phyloP scores from a whole-genome alignment of 2,113 vertebrate species.

The Otis tarda region DNA sequence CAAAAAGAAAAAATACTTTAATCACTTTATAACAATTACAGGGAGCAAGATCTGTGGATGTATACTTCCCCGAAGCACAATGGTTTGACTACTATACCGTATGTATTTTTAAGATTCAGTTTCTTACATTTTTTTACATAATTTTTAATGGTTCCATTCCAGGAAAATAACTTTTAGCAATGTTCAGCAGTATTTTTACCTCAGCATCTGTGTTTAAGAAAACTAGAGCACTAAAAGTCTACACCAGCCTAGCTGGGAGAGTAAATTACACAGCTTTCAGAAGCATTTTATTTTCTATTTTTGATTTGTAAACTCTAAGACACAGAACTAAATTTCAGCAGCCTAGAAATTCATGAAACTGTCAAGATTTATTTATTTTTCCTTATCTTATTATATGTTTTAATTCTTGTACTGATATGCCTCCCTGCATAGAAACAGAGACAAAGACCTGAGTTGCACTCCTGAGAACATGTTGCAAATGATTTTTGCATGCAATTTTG shows the following conservation, averaged over 20 bases:
- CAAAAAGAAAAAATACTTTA: not conserved
- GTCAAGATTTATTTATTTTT: not conserved
- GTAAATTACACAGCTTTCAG: slow-evolving; percentile 38
- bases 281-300: slow-evolving; percentile 34
- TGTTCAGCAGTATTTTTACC: not conserved
- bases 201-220: slow-evolving; percentile 10
- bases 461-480: not conserved
- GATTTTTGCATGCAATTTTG: not conserved
- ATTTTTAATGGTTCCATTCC: not conserved
- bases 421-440: not conserved
- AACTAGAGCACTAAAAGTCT: not conserved
- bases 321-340: not conserved
- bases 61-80: slow-evolving; percentile 65
- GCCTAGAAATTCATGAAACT: not conserved
- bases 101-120: slow-evolving; percentile 21
- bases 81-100: slow-evolving; percentile 68
- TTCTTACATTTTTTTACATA: not conserved
- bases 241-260: not conserved
- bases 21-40: slow-evolving; percentile 54
- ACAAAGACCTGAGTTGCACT: not conserved
- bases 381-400: not conserved
- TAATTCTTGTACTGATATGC: not conserved
- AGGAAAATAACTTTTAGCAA: slow-evolving; percentile 3
- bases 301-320: not conserved
- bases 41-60: slow-evolving; percentile 61